Percentiles rank a stretch among this genome's conserved stretches.
Conservation (phyloP, 2,888 invertebrate genomes). For the Tyria jacobaeae region DNA sequence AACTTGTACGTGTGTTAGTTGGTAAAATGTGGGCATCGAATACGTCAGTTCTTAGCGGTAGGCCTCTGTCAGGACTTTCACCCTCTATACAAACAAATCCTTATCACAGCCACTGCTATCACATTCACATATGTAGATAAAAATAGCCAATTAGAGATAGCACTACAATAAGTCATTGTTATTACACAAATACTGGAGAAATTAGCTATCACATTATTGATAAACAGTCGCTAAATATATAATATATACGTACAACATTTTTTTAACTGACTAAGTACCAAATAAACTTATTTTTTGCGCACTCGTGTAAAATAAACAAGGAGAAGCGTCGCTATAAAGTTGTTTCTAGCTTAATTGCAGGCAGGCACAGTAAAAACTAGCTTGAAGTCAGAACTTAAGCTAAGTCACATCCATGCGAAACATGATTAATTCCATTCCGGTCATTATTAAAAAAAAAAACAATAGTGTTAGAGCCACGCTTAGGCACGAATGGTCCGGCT, state of each 20-base stretch:
- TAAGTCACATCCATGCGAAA: not conserved
- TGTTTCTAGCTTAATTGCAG: no score
- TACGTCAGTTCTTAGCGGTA: not conserved
- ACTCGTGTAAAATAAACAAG: no score
- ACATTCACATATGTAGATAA: no score
- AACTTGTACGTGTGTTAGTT: no score
- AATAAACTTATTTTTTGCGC: no score
- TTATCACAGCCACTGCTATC: constrained; percentile 35
- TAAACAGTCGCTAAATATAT: not conserved
- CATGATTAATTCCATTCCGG: not conserved
- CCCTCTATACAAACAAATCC: constrained; percentile 20
- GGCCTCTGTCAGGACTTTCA: constrained; percentile 28
- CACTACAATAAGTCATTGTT: constrained; percentile 31
- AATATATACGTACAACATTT: not conserved
- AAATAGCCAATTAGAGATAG: constrained; percentile 42
- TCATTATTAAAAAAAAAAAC: no score
- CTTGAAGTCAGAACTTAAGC: no score
- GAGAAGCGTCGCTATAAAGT: no score
- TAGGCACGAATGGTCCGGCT: no score
- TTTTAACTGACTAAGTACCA: not conserved
- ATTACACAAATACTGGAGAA: constrained; percentile 2
- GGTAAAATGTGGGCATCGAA: not conserved
- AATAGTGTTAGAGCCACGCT: no score
- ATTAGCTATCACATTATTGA: constrained; percentile 1
- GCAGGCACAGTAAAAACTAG: no score